Evolutionary conservation across 2,113 vertebrate species (phyloP).

Genomic region (Rissa tridactyla): DNA sequence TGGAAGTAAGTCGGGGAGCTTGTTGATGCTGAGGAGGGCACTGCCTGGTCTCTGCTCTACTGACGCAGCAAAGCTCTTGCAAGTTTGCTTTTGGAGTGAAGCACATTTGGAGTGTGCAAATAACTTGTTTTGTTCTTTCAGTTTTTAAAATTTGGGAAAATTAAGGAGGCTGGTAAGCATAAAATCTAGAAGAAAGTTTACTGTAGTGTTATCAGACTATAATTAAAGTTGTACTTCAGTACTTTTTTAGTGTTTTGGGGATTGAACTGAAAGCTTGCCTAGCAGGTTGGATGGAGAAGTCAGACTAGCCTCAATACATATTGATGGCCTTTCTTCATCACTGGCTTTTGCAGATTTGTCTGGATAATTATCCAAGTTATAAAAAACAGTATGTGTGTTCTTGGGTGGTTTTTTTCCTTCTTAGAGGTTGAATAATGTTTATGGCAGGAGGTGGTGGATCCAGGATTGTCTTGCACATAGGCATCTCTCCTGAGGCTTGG

Average conservation of each 20-base stretch:
- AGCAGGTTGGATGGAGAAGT: not conserved
- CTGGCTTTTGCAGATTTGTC: not conserved
- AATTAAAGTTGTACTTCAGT: not conserved
- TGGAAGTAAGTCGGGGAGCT: not conserved
- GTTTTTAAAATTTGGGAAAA: not conserved
- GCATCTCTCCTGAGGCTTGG: not conserved
- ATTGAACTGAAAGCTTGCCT: not conserved
- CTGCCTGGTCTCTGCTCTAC: not conserved
- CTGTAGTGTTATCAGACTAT: not conserved
- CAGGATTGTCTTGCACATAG: not conserved
- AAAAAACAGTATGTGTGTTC: not conserved
- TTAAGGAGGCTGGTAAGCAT: not conserved
- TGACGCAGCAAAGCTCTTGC: not conserved
- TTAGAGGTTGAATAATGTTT: not conserved
- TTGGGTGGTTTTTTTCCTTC: not conserved
- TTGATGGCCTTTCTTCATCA: not conserved
- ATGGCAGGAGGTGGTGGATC: not conserved
- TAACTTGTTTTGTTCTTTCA: not conserved
- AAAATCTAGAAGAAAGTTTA: not conserved
- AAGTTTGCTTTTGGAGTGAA: not conserved
- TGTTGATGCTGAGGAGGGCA: not conserved
- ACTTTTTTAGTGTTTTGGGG: not conserved
- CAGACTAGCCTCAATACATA: not conserved
- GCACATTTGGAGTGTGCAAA: not conserved
- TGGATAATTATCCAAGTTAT: not conserved